Base-by-base conservation (phyloP, 2,888 invertebrate genomes). In the Epirrhoe tristata region DNA sequence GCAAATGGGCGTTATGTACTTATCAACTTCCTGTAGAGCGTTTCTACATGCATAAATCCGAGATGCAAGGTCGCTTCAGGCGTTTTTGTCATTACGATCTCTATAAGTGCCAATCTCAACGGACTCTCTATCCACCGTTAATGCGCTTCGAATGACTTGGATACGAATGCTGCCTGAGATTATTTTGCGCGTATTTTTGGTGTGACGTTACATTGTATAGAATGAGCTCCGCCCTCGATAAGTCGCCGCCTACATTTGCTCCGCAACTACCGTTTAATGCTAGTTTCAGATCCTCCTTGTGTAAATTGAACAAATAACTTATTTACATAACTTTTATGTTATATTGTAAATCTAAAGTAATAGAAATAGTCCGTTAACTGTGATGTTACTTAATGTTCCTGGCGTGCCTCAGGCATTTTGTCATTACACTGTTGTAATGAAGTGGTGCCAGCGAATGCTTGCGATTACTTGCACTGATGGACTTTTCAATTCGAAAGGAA, bases 341-440 rank as follows among this genome's bases (percentile, higher is more conserved):
- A 43, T 43, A 43, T 43, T 43, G 39, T 43, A 43, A 43, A 43
- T 12, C 39, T 12, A 43, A 43, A 43, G 12, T 12, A 43, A 8
- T 43, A 12, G 12, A 43, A 43, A 12, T 43, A 43, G 39, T 36
- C 10, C 36, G 46, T 48, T 14, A 48, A 7, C 48, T 48, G 12
- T 14, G 16, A 48, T 48, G 16, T 52, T 51, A 63, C 51, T 52
- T 57, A 48, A 58, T 60, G 60, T 43, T 43, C 59, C 39, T 39
- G 48, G 39, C 50, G 57, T 52, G 56, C 84, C 77, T 67, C 77
- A 56, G 78, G 85, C 82, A 75, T 70, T 78, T 78, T 78, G 78
- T 77, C 76, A 78, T 80, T 81, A 79, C 74, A 67, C 70, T 73
- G 77, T 77, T 77, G 77, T 81, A 85, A 85, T 83, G 81, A 81